Percentiles rank a stretch among this genome's conserved stretches.
Evolutionary conservation across 1,140 invertebrate genomes (phyloP).

Genomic region (Drosophila hydei): DNA sequence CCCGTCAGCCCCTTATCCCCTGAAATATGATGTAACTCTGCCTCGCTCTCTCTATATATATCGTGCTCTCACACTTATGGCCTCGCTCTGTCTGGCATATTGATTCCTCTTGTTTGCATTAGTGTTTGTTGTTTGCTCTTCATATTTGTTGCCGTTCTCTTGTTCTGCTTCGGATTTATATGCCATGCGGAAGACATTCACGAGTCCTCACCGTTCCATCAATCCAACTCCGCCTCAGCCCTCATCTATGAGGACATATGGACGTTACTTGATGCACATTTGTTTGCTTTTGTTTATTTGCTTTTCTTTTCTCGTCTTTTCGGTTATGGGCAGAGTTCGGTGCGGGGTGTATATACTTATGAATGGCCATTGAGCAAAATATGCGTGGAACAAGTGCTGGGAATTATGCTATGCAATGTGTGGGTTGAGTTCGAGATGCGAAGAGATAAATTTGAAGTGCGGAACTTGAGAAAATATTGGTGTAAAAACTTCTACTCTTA

Average conservation of each 20-base stretch:
- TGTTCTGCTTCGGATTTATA: slow-evolving; percentile 57
- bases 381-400: slow-evolving; percentile 64
- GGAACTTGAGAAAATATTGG: slow-evolving; percentile 45
- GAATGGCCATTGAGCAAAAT: slow-evolving; percentile 72
- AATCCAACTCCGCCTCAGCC: not conserved
- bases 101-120: slow-evolving; percentile 71
- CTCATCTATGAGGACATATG: slow-evolving; percentile 56
- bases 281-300: slow-evolving; percentile 72
- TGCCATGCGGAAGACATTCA: slow-evolving; percentile 33
- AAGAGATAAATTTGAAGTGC: slow-evolving; percentile 7
- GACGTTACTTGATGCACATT: slow-evolving; percentile 68
- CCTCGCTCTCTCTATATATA: not conserved
- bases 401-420: slow-evolving; percentile 48
- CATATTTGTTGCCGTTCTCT: slow-evolving; percentile 63
- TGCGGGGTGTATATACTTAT: slow-evolving; percentile 31
- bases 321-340: slow-evolving; percentile 24
- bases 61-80: not conserved
- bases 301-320: slow-evolving; percentile 49
- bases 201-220: slow-evolving; percentile 1
- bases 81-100: slow-evolving; percentile 46
- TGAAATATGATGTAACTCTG: slow-evolving; percentile 34
- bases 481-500: not conserved
- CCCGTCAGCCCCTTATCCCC: not conserved
- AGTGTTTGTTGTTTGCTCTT: slow-evolving; percentile 70
- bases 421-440: not conserved